Base-by-base conservation (phyloP, 2,113 vertebrate species). In the Trichomycterus rosablanca region DNA sequence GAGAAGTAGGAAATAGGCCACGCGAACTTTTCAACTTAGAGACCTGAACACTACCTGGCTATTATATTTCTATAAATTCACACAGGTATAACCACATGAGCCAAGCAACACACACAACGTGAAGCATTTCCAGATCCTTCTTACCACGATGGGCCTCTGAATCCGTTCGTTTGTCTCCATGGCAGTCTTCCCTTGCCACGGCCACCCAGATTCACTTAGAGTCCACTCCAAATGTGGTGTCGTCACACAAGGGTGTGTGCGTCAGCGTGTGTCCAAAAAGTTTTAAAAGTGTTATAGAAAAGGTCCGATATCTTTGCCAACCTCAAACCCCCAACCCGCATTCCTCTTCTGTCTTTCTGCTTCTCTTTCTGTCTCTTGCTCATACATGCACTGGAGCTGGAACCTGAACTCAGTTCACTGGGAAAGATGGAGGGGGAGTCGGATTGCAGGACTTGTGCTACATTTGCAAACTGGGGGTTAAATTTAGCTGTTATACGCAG, bases 361-460 rank as follows among this genome's bases (percentile, higher is more conserved):
- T 15, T 40, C 10, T 28, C 45, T 37, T 54, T 58, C 22, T 28
- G 51, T 45, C 58, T 35, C 42, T 45, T 20, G 18, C 66, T n/a
- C 73, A 59, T 60, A 37, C 12, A 59, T 58, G 53, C 54, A 55
- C 74, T 50, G 61, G n/a, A 34, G 44, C 48, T 59, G 80, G 80
- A 87, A 86, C 76, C 80, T 84, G 84, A 86, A 87, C 84, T 84
- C 63, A 71, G 85, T 80, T 72, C 77, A 45, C 44, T 54, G 28
- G 45, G 43, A 43, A 22, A 60, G 54, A 58, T 45, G 69, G 62
- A 15, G 5, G 69, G 65, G 80, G 82, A 85, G 80, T 93, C 93
- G 72, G 83, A 87, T 96, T 95, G 89, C 92, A 93, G 82, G 84
- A 87, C 89, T 92, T 90, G 88, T 91, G 90, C 90, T 92, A 92